These are phyloP conservation scores for Aspidoscelis tigris DNA, from an alignment of 2,113 vertebrate species.

Conservation along the genomic window DNA sequence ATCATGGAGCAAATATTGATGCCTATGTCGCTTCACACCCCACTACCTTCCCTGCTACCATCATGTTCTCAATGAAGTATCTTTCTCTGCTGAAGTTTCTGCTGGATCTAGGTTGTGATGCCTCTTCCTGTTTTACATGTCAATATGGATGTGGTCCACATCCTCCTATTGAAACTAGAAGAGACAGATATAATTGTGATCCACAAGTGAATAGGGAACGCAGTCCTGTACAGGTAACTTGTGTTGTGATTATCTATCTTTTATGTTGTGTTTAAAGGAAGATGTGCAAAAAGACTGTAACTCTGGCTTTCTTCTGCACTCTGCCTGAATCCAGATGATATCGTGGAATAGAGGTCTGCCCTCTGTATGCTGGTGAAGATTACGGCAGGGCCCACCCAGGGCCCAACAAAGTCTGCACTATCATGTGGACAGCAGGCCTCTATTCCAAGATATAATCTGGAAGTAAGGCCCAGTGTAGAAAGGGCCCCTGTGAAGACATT, in stretches of 20 bases:
- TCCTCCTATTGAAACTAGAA: slow-evolving; percentile 71
- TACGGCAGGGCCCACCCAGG: too few species aligned
- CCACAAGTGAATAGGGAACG: slow-evolving; percentile 62
- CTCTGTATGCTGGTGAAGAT: too few species aligned
- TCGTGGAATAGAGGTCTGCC: too few species aligned
- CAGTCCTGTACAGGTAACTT: slow-evolving; percentile 76
- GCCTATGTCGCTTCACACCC: slow-evolving; percentile 81
- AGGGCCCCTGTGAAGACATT: not conserved
- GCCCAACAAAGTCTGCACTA: too few species aligned
- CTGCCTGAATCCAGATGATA: too few species aligned
- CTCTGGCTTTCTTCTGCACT: not conserved
- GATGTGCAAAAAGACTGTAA: not conserved
- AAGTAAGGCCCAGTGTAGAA: too few species aligned
- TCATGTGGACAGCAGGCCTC: too few species aligned
- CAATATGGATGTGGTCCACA: slow-evolving; percentile 81
- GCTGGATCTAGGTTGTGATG: slow-evolving; percentile 88
- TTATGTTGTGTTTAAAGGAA: slow-evolving; percentile 6
- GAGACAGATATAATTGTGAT: slow-evolving; percentile 63
- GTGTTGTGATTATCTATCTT: not conserved
- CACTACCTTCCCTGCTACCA: slow-evolving; percentile 87
- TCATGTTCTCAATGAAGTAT: slow-evolving; percentile 87
- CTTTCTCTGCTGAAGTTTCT: slow-evolving; percentile 87
- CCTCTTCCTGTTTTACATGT: slow-evolving; percentile 87
- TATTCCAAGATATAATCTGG: too few species aligned
- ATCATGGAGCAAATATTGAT: slow-evolving; percentile 87